A percentile compares a stretch with the other conserved stretches of the same genome.
Evolutionary conservation across 2,113 vertebrate genomes (phyloP).

Genomic region (Protomyctophum bolini): DNA sequence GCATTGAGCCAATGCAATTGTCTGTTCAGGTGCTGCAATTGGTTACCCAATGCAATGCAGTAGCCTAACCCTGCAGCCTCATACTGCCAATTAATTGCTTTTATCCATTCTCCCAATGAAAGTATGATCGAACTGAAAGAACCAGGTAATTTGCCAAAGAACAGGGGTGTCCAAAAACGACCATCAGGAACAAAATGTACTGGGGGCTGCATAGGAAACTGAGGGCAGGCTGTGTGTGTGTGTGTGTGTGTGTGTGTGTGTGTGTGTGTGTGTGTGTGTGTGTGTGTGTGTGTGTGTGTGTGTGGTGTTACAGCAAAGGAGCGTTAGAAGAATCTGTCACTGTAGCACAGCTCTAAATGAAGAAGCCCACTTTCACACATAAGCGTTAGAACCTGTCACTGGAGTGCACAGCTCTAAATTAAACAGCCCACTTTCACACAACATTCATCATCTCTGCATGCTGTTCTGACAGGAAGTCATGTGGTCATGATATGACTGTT

Average conservation of each 20-base stretch:
- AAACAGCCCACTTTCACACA: slow-evolving; percentile 28
- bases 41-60: too few relatives aligned
- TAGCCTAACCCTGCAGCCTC: too few relatives aligned
- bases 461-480: slow-evolving; percentile 55
- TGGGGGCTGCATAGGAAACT: slow-evolving; percentile 38
- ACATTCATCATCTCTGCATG: background rate
- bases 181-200: background rate
- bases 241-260: background rate
- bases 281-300: background rate
- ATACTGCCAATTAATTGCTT: too few relatives aligned
- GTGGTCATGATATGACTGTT: slow-evolving; percentile 41
- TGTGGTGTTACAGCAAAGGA: slow-evolving; percentile 15
- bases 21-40: too few relatives aligned
- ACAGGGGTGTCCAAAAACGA: slow-evolving; percentile 13
- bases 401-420: slow-evolving; percentile 2
- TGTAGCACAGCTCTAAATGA: too few relatives aligned
- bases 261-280: background rate
- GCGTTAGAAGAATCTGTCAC: slow-evolving; percentile 7
- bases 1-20: too few relatives aligned
- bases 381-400: too few relatives aligned
- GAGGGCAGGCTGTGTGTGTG: background rate
- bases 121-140: too few relatives aligned
- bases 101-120: too few relatives aligned
- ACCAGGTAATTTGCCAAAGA: too few relatives aligned
- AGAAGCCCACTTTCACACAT: too few relatives aligned